A percentile compares a stretch with the other conserved stretches of the same genome.
phyloP scores from a whole-genome alignment of 2,113 vertebrate genomes.

The Albula goreensis region DNA sequence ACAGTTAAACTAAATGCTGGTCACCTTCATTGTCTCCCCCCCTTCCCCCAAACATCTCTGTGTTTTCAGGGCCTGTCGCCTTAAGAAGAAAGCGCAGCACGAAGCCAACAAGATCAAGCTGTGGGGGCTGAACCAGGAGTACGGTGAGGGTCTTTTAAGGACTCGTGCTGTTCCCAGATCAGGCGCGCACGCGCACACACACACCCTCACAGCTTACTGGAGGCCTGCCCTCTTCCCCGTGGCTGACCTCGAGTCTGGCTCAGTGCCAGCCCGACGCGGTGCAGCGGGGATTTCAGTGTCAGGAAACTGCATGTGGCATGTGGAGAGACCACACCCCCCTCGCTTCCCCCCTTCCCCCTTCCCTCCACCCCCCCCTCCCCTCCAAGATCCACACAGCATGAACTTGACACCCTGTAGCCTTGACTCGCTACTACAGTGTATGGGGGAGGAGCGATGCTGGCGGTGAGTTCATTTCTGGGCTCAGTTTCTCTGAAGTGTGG shows the following conservation, averaged over 20 bases:
- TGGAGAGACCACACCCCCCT: not conserved
- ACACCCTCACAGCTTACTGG: not conserved
- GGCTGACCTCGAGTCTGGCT: not conserved
- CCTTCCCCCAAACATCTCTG: not conserved
- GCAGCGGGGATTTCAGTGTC: not conserved
- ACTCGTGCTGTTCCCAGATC: not conserved
- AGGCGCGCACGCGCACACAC: not conserved
- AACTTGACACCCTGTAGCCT: not conserved
- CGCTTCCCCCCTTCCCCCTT: not conserved
- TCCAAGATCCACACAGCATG: not conserved
- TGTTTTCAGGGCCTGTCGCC: constrained; percentile 63
- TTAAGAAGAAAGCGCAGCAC: constrained; percentile 77
- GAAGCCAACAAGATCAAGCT: constrained; percentile 77
- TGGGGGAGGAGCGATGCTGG: not conserved
- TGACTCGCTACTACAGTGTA: not conserved
- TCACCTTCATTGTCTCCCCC: not conserved
- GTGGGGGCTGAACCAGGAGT: constrained; percentile 74
- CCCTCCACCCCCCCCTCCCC: not conserved
- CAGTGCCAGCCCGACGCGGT: not conserved
- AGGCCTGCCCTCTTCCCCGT: not conserved
- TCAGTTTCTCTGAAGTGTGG: not conserved
- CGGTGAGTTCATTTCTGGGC: not conserved
- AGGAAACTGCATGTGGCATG: not conserved
- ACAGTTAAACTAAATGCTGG: not conserved
- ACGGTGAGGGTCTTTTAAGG: constrained; percentile 57